Evolutionary conservation across 2,888 invertebrate species (phyloP), one percentile per base, ranked within the genome.

Genomic region (Diarsia rubi): DNA sequence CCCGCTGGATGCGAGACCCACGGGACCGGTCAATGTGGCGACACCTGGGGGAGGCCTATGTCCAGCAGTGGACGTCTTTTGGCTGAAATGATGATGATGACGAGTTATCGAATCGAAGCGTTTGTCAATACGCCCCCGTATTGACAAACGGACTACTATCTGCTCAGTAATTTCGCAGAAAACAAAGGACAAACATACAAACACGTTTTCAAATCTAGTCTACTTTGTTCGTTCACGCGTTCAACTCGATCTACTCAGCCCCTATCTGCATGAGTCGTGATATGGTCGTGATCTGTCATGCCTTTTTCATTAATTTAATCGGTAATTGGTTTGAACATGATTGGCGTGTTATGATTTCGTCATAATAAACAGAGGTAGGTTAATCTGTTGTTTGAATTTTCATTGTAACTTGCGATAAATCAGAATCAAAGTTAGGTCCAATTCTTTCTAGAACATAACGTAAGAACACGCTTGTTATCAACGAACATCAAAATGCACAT

Each of bases 251-350:
- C 1, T 69, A 14, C 8, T 19, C 79, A 64, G 31, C 1, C 42
- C 45, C 8, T 52, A 67, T 47, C 21, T 14, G 69, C 79, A 73
- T n/a, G 57, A 45, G 57, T 62, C 69, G 78, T 82, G 81, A 79
- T 67, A 42, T 44, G 44, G 24, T 60, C 67, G 24, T 73, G 67
- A 24, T 49, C 47, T 70, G 19, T 31, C 42, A 59, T 12, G 24
- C 14, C 8, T 47, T 78, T 62, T 82, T 78, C 16, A 66, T 60
- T 66, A 69, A 82, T 64, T 44, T n/a, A 47, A 54, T 69, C 54
- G 24, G 45, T 69, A 74, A 65, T 68, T 78, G 16, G 45, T 14
- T 31, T 8, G 27, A 37, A 27, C 6, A 21, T 68, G 67, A 68
- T 24, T 45, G 1, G 45, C 42, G 12, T 47, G 45, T 73, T 47